These are phyloP conservation scores for Pluvianellus socialis DNA, from an alignment of 2,113 vertebrate genomes.

Conservation along the genomic window DNA sequence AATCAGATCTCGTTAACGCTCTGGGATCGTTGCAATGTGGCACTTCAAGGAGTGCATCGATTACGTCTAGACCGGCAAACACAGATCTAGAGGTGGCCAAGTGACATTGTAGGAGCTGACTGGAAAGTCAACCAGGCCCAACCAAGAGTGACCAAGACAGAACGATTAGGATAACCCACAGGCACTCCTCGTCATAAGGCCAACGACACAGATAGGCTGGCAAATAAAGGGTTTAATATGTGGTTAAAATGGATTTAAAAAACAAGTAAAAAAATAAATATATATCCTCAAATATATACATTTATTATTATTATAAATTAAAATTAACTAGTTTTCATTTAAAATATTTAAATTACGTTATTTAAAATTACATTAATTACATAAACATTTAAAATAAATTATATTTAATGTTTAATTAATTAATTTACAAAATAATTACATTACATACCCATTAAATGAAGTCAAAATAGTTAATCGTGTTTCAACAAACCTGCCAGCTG, in stretches of 20 bases:
- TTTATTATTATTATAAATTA: conserved; percentile 53
- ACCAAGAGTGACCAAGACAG: conserved; percentile 99
- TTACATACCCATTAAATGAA: conserved; percentile 73
- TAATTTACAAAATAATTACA: conserved; percentile 66
- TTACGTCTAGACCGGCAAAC: conserved; percentile 88
- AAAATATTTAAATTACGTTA: conserved; percentile 69
- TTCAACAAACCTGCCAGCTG: conserved; percentile 96
- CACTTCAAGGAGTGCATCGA: conserved; percentile 85
- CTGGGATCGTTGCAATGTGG: conserved; percentile 83
- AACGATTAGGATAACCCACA: conserved; percentile 93
- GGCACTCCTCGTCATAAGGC: conserved; percentile 96
- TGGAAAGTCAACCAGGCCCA: conserved; percentile 95
- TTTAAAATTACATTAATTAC: conserved; percentile 44
- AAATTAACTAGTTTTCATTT: conserved; percentile 64
- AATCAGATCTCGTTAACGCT: conserved; percentile 86
- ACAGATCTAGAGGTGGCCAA: conserved; percentile 96
- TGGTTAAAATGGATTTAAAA: conserved; percentile 92
- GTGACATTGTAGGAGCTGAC: conserved; percentile 91
- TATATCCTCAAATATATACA: conserved; percentile 79
- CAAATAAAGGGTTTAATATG: conserved; percentile 99
- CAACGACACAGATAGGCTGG: conserved; percentile 99
- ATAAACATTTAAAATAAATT: conserved; percentile 41
- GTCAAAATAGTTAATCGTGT: conserved; percentile 70
- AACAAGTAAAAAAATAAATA: conserved; percentile 75
- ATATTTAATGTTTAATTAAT: conserved; percentile 59